Conservation (phyloP, 2,113 vertebrate species). For the Menura novaehollandiae region DNA sequence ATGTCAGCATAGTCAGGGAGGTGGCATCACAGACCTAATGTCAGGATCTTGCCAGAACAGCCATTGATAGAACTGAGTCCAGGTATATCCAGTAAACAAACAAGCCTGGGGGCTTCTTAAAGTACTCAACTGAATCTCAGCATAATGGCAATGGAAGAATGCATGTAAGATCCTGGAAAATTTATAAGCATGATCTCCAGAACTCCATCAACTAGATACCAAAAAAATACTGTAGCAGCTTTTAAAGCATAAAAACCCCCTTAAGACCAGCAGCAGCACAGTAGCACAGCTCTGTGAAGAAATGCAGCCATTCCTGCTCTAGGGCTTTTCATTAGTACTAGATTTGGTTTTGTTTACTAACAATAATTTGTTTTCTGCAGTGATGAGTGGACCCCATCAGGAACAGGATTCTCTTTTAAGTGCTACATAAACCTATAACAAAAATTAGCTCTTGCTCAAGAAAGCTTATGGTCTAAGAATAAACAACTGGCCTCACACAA, state of each 20-base stretch:
- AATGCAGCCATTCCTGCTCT: not conserved
- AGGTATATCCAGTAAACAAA: not conserved
- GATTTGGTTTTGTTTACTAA: not conserved
- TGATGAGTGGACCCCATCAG: not conserved
- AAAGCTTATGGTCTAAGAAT: not conserved
- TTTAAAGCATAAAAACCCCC: not conserved
- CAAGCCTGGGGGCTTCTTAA: not conserved
- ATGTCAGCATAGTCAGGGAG: not conserved
- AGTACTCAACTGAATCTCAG: not conserved
- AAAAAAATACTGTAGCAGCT: not conserved
- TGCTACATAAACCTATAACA: constrained; percentile 22
- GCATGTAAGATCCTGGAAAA: not conserved
- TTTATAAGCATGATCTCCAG: not conserved
- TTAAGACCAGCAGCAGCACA: not conserved
- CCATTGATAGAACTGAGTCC: not conserved
- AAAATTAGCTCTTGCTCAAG: constrained; percentile 29
- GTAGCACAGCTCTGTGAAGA: not conserved
- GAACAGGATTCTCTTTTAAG: not conserved
- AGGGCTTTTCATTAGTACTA: not conserved
- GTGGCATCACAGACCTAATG: not conserved
- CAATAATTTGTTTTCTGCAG: not conserved
- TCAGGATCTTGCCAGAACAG: not conserved
- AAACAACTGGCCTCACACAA: not conserved
- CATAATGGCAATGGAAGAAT: not conserved
- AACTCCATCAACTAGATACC: not conserved